Evolutionary conservation across 2,888 invertebrate species (phyloP), one percentile per base, ranked within the genome.

Genomic region (Cataglyphis albicans): DNA sequence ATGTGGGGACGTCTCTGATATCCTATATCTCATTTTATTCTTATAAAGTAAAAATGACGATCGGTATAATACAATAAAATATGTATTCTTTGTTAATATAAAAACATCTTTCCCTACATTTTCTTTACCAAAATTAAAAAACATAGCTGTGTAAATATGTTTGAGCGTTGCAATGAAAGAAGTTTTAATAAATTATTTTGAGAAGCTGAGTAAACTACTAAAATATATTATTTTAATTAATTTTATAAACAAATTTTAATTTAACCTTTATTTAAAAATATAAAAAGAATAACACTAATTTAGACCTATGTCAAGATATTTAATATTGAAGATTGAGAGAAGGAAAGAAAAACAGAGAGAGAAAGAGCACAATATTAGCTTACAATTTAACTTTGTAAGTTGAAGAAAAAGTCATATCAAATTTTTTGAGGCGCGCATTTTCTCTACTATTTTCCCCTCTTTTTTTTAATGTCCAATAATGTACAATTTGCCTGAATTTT

Each of bases 151-250:
- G 15, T 35, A 35, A 35, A 7, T 35, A 35, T 70, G 9, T 7
- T 55, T 2, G 21, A 52, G n/a, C 15, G 0, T 32, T 9, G 48
- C 3, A 52, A 15, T 21, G 7, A n/a, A 48, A 70, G 3, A 70
- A 0, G 52, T 55, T 70, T 55, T 5, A 65, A 18, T 21, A 70
- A 55, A 70, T 70, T 70, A 55, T 4, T 70, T 21, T 55, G 5
- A 21, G 35, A 15, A 21, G 35, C 25, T 0, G 29, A 59, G 5
- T 59, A n/a, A n/a, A n/a, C n/a, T 52, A 52, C 52, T 32, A 21
- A 70, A 21, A 21, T 32, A 52, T 32, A 52, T 70, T 32, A 32
- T 0, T 15, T 1, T 52, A 52, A 25, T 55, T 57, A 38, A 35
- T 57, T 70, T 52, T 35, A 57, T n/a, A 29, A 32, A 32, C 6